Percentiles rank a stretch among this genome's conserved stretches.
Evolutionary conservation across 2,797 vertebrate genomes (phyloP).

Genomic region (Gymnocypris eckloni): DNA sequence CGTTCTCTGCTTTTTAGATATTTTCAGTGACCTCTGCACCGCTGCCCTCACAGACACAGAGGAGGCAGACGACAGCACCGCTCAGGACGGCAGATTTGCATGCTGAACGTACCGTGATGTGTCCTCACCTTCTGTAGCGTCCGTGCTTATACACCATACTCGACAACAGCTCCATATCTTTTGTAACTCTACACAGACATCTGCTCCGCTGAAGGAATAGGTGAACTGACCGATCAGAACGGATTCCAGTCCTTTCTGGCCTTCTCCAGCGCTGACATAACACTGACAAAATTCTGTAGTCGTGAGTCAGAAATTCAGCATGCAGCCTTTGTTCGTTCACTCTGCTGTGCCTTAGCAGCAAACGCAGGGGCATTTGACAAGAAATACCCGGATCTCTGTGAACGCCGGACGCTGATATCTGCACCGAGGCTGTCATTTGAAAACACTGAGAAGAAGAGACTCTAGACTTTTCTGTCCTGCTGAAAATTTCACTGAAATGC

Average conservation of each 20-base stretch:
- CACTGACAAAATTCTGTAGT: slow-evolving; percentile 21
- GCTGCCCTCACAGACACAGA: slow-evolving; percentile 76
- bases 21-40: slow-evolving; percentile 81
- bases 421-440: slow-evolving; percentile 25
- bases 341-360: slow-evolving; percentile 62
- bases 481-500: slow-evolving; percentile 42
- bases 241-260: slow-evolving; percentile 18
- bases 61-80: slow-evolving; percentile 74
- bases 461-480: slow-evolving; percentile 49
- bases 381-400: background rate
- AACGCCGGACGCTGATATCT: slow-evolving; percentile 27
- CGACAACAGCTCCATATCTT: slow-evolving; percentile 32
- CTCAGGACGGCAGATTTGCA: slow-evolving; percentile 78
- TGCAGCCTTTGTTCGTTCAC: slow-evolving; percentile 46
- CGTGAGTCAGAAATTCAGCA: slow-evolving; percentile 3
- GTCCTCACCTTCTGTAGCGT: background rate
- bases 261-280: background rate
- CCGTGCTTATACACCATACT: slow-evolving; percentile 16
- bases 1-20: slow-evolving; percentile 75
- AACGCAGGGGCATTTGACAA: slow-evolving; percentile 21
- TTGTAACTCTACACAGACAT: slow-evolving; percentile 18
- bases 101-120: slow-evolving; percentile 67
- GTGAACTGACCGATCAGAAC: slow-evolving; percentile 13
- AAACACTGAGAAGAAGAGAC: slow-evolving; percentile 37
- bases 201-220: background rate